A percentile compares a stretch with the other conserved stretches of the same genome.
Evolutionary conservation across 2,888 invertebrate species (phyloP).

Genomic region (Pyrgus malvae): DNA sequence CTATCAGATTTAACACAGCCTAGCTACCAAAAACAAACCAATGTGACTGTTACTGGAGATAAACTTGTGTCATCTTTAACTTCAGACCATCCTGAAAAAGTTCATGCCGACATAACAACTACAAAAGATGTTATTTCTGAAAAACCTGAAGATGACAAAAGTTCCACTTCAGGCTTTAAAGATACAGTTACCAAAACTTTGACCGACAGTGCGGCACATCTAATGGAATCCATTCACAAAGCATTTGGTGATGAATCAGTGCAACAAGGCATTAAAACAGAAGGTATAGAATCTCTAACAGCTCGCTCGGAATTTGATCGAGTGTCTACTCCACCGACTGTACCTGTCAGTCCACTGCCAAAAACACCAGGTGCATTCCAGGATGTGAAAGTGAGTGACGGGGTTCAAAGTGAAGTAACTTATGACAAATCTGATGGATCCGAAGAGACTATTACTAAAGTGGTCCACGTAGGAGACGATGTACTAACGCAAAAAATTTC

Average conservation of each 20-base stretch:
- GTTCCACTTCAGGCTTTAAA: constrained; percentile 11
- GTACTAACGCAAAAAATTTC: constrained; percentile 75
- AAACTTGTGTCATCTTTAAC: background rate
- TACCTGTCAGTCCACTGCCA: constrained; percentile 84
- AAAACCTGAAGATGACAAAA: constrained; percentile 28
- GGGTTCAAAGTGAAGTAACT: constrained; percentile 66
- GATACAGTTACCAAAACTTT: constrained; percentile 35
- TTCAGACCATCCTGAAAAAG: background rate
- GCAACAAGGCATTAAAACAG: constrained; percentile 72
- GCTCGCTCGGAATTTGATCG: constrained; percentile 52
- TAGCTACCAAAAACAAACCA: no score
- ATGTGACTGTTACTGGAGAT: no score
- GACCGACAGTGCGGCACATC: constrained; percentile 49
- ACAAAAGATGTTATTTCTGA: constrained; percentile 3
- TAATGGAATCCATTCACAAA: constrained; percentile 65
- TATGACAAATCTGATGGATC: constrained; percentile 66
- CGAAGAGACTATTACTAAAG: constrained; percentile 76
- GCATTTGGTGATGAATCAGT: constrained; percentile 63
- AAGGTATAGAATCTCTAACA: constrained; percentile 52
- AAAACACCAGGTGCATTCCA: constrained; percentile 63
- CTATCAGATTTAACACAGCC: no score
- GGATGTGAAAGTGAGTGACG: constrained; percentile 64
- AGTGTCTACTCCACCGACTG: constrained; percentile 85
- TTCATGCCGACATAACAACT: background rate
- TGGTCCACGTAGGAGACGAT: constrained; percentile 77